Evolutionary conservation across 2,888 invertebrate species (phyloP).

Genomic region (Tromatobia lineatoria): DNA sequence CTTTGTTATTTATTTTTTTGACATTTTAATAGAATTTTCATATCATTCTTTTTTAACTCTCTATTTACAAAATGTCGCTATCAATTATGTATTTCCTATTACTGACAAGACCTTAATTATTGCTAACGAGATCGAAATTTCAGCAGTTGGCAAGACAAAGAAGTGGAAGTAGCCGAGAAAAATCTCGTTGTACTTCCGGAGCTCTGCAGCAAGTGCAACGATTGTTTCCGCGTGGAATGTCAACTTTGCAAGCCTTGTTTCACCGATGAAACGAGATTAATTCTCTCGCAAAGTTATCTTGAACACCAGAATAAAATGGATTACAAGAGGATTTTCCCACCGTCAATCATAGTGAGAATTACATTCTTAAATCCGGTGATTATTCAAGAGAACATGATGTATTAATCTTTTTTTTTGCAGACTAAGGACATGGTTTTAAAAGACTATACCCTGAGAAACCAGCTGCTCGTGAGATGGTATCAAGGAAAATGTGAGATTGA

Average conservation of each 20-base stretch:
- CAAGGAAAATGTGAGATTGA: conserved; percentile 95
- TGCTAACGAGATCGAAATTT: conserved; percentile 39
- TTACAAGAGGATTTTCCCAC: conserved; percentile 94
- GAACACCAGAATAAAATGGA: conserved; percentile 94
- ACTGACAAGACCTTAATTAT: too few relatives aligned
- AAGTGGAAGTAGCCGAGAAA: conserved; percentile 92
- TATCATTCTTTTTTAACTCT: too few relatives aligned
- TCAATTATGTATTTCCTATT: too few relatives aligned
- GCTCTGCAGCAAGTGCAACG: conserved; percentile 88
- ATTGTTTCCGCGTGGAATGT: conserved; percentile 90
- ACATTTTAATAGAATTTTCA: too few relatives aligned
- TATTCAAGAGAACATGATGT: conserved; percentile 20
- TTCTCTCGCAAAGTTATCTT: conserved; percentile 90
- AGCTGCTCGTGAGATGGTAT: conserved; percentile 94
- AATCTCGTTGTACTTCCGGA: conserved; percentile 92
- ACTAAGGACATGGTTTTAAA: conserved; percentile 85
- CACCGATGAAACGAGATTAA: conserved; percentile 87
- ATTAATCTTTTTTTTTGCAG: conserved; percentile 72
- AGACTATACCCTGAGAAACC: conserved; percentile 89
- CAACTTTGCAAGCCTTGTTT: conserved; percentile 93
- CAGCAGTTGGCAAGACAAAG: conserved; percentile 83
- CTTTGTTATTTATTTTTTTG: too few relatives aligned
- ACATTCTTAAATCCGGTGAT: conserved; percentile 60
- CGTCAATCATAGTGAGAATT: conserved; percentile 87
- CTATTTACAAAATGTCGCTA: too few relatives aligned